Percentiles rank a stretch among this genome's conserved stretches.
Conservation (phyloP, 2,888 invertebrate genomes). For the Steinernema carpocapsae region DNA sequence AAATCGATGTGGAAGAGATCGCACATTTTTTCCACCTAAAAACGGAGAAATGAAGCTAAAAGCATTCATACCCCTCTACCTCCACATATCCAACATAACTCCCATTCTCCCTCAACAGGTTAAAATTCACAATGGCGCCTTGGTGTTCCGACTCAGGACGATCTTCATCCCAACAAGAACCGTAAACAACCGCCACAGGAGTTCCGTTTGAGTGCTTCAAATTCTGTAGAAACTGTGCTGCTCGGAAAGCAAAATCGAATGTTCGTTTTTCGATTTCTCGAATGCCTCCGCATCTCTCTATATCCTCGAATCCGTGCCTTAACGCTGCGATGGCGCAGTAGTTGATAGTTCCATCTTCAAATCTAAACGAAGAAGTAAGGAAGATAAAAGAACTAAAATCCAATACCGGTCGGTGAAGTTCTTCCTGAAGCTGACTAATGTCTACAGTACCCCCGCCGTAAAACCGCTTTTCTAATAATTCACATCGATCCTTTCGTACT, state of each 20-base stretch:
- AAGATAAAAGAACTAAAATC: background rate
- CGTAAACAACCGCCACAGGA: slow-evolving; percentile 47
- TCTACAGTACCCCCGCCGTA: slow-evolving; percentile 94
- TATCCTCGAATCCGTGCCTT: slow-evolving; percentile 81
- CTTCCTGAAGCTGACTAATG: slow-evolving; percentile 75
- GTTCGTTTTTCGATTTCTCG: slow-evolving; percentile 46
- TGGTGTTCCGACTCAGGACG: slow-evolving; percentile 72
- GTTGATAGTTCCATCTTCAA: slow-evolving; percentile 91
- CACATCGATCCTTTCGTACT: slow-evolving; percentile 75
- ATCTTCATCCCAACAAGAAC: slow-evolving; percentile 41
- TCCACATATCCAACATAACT: slow-evolving; percentile 86
- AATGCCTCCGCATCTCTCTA: slow-evolving; percentile 74
- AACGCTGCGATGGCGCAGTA: slow-evolving; percentile 84
- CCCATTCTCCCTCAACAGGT: slow-evolving; percentile 80
- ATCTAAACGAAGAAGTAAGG: slow-evolving; percentile 68
- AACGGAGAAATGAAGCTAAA: too few species aligned
- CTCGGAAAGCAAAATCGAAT: slow-evolving; percentile 38
- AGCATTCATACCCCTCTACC: too few species aligned
- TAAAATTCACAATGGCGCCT: slow-evolving; percentile 88
- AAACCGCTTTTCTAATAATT: slow-evolving; percentile 77
- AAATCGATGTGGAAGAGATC: slow-evolving; percentile 84
- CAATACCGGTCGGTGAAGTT: slow-evolving; percentile 33
- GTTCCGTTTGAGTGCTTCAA: slow-evolving; percentile 45
- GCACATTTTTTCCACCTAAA: slow-evolving; percentile 84
- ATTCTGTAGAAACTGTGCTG: slow-evolving; percentile 36